Percentiles rank a stretch among this genome's conserved stretches.
phyloP scores from a whole-genome alignment of 2,113 vertebrate species.

The Grus americana region DNA sequence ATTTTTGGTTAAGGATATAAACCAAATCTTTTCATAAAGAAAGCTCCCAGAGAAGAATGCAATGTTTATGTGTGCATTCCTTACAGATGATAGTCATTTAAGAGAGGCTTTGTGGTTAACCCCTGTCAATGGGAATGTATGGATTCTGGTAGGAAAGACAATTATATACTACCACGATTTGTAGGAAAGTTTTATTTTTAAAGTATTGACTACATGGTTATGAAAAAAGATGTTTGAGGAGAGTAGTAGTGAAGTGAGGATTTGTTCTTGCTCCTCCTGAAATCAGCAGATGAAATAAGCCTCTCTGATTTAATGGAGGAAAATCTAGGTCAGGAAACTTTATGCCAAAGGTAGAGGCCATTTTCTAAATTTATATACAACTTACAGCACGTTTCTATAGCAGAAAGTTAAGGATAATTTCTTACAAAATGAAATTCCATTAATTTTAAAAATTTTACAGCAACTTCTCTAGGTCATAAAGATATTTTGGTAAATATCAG shows the following conservation, averaged over 20 bases:
- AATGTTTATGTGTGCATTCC: conserved; percentile 54
- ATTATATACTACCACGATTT: neutral
- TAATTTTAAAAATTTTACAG: neutral
- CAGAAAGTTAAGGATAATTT: neutral
- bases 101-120: conserved; percentile 38
- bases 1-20: conserved; percentile 46
- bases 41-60: conserved; percentile 30
- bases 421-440: neutral
- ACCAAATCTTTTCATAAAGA: conserved; percentile 7
- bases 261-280: neutral
- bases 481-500: neutral
- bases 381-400: neutral
- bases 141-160: conserved; percentile 16
- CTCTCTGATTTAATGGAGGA: neutral
- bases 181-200: conserved; percentile 59
- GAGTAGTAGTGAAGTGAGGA: neutral
- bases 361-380: neutral
- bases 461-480: neutral
- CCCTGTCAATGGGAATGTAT: conserved; percentile 43
- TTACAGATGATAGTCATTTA: conserved; percentile 46
- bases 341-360: neutral
- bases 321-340: neutral
- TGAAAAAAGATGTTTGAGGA: neutral
- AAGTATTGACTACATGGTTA: neutral
- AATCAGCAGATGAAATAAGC: neutral